Conservation (phyloP, 1,140 invertebrate species). For the Brachionus angularis region DNA sequence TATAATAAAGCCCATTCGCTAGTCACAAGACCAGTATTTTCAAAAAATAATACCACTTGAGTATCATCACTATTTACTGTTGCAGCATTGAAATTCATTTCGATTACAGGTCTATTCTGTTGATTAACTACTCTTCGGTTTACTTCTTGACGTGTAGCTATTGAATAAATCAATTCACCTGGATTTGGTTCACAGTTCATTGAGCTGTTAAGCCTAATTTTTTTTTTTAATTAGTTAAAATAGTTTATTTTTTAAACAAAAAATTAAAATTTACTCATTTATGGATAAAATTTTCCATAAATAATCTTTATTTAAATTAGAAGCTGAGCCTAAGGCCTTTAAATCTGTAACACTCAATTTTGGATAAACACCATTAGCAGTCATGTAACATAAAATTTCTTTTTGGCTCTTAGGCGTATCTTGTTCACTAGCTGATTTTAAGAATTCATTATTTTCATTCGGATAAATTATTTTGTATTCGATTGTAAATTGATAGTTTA, state of each 20-base stretch:
- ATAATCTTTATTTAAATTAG: slow-evolving; percentile 56
- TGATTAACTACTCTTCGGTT: slow-evolving; percentile 12
- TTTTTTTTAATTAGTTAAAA: too few species aligned
- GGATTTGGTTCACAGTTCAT: slow-evolving; percentile 55
- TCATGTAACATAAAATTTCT: slow-evolving; percentile 50
- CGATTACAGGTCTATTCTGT: slow-evolving; percentile 49
- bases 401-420: slow-evolving; percentile 27
- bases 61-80: slow-evolving; percentile 54
- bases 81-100: slow-evolving; percentile 58
- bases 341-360: slow-evolving; percentile 54
- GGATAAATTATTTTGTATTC: slow-evolving; percentile 54
- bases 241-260: slow-evolving; percentile 17
- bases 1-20: slow-evolving; percentile 56
- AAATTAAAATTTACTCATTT: slow-evolving; percentile 49
- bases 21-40: slow-evolving; percentile 54
- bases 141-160: slow-evolving; percentile 49
- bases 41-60: slow-evolving; percentile 53
- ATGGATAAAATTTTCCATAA: slow-evolving; percentile 55
- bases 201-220: slow-evolving; percentile 55
- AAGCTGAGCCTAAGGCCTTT: slow-evolving; percentile 52
- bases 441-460: slow-evolving; percentile 47
- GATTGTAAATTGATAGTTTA: slow-evolving; percentile 54
- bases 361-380: slow-evolving; percentile 56
- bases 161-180: slow-evolving; percentile 53
- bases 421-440: background rate